phyloP scores from a whole-genome alignment of 2,113 vertebrate genomes.

The Pachycephala philippinensis region DNA sequence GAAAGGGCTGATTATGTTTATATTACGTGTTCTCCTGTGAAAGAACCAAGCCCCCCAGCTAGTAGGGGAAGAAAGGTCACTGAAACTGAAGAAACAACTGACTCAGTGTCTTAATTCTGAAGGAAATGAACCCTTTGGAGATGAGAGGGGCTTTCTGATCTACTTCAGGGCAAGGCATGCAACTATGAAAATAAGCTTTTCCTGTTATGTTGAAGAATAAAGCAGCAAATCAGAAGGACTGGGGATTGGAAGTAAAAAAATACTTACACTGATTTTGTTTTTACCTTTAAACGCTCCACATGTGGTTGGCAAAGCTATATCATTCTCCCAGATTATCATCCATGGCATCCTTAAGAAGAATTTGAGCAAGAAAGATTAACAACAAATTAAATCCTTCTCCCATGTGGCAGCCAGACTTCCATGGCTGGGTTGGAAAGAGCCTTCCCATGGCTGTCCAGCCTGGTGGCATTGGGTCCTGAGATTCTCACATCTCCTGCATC shows the following conservation, averaged over 20 bases:
- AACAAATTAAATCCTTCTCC: not conserved
- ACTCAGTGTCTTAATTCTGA: slow-evolving; percentile 34
- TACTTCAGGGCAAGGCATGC: slow-evolving; percentile 17
- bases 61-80: slow-evolving; percentile 20
- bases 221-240: not conserved
- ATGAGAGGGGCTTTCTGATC: slow-evolving; percentile 35
- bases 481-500: not conserved
- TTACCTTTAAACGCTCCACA: not conserved
- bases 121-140: slow-evolving; percentile 53
- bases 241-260: not conserved
- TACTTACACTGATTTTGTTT: not conserved
- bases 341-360: not conserved
- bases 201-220: not conserved
- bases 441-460: not conserved
- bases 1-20: slow-evolving; percentile 58
- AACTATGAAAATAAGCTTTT: slow-evolving; percentile 33
- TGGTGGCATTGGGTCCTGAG: not conserved
- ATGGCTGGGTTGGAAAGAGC: not conserved
- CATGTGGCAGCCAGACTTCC: not conserved
- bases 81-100: slow-evolving; percentile 42
- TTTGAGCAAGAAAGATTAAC: not conserved
- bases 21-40: slow-evolving; percentile 2
- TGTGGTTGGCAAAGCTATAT: not conserved
- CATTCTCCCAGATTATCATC: not conserved
- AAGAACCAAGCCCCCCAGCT: slow-evolving; percentile 15